Conservation (phyloP, 2,888 invertebrate species). For the Herminia tarsipennalis region DNA sequence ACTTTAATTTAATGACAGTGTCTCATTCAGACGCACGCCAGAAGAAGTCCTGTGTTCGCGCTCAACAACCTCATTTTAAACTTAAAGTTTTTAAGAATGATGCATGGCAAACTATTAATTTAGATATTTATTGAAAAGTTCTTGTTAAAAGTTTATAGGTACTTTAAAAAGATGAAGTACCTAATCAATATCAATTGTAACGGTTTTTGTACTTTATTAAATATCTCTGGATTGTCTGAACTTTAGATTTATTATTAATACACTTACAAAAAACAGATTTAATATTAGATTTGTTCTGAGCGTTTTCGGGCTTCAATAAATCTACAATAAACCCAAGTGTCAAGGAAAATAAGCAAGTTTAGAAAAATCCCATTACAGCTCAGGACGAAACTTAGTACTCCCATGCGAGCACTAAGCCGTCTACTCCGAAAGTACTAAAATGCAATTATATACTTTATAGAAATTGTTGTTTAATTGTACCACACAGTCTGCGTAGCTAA, state of each 20-base stretch:
- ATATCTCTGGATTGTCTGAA: too few species aligned
- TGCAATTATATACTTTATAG: conserved; percentile 39
- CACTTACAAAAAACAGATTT: too few species aligned
- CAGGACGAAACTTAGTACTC: conserved; percentile 42
- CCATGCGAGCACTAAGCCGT: conserved; percentile 39
- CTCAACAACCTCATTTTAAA: conserved; percentile 63
- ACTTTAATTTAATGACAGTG: conserved; percentile 85
- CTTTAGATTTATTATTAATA: too few species aligned
- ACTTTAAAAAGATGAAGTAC: too few species aligned
- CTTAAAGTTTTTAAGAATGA: conserved; percentile 60
- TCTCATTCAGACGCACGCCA: conserved; percentile 76
- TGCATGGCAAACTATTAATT: conserved; percentile 14
- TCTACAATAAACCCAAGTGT: conserved; percentile 22
- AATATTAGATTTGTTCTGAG: conserved; percentile 10
- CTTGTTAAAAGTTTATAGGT: too few species aligned
- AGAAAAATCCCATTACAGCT: conserved; percentile 45
- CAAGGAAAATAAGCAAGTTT: conserved; percentile 35
- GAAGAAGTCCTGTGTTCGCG: conserved; percentile 68
- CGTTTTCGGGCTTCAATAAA: conserved; percentile 17
- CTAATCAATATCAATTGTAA: too few species aligned
- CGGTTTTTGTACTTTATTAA: too few species aligned
- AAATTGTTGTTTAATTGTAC: conserved; percentile 34
- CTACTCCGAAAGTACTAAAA: conserved; percentile 37
- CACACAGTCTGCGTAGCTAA: too few species aligned
- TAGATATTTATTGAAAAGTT: not conserved